Conservation (phyloP, 2,797 vertebrate genomes). For the Phylloscopus collybita region DNA sequence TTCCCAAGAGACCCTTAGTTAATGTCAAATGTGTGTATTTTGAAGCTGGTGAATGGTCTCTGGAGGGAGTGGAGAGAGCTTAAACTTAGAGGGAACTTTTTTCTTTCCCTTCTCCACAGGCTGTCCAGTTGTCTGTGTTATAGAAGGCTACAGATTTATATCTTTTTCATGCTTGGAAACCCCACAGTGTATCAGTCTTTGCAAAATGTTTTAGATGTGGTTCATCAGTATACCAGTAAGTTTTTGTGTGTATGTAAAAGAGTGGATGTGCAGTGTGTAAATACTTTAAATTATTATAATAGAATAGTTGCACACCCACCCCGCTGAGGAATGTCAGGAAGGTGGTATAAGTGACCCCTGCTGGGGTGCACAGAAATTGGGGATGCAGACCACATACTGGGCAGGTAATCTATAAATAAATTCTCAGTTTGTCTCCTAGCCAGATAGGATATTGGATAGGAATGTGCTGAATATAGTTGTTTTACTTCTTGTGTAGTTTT, state of each 20-base stretch:
- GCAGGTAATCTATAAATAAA: neutral
- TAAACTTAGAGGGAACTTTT: slow-evolving; percentile 57
- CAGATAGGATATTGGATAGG: neutral
- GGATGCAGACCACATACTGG: accelerated
- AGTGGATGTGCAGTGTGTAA: slow-evolving; percentile 89
- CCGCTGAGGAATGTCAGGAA: slow-evolving; percentile 83
- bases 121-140: slow-evolving; percentile 54
- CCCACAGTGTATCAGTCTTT: slow-evolving; percentile 56
- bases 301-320: slow-evolving; percentile 85
- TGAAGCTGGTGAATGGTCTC: slow-evolving; percentile 53
- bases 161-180: slow-evolving; percentile 47
- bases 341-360: slow-evolving; percentile 87
- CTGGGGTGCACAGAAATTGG: slow-evolving; percentile 63
- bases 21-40: slow-evolving; percentile 27
- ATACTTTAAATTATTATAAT: slow-evolving; percentile 95
- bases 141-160: slow-evolving; percentile 30
- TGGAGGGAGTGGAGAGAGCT: slow-evolving; percentile 13
- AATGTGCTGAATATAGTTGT: neutral
- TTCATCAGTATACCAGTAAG: slow-evolving; percentile 82
- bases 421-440: neutral
- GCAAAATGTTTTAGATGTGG: slow-evolving; percentile 78
- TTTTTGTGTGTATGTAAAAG: slow-evolving; percentile 81
- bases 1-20: slow-evolving; percentile 44
- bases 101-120: neutral
- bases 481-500: neutral